These are phyloP conservation scores for Agriopis marginaria DNA, from an alignment of 2,888 invertebrate genomes.

Conservation along the genomic window DNA sequence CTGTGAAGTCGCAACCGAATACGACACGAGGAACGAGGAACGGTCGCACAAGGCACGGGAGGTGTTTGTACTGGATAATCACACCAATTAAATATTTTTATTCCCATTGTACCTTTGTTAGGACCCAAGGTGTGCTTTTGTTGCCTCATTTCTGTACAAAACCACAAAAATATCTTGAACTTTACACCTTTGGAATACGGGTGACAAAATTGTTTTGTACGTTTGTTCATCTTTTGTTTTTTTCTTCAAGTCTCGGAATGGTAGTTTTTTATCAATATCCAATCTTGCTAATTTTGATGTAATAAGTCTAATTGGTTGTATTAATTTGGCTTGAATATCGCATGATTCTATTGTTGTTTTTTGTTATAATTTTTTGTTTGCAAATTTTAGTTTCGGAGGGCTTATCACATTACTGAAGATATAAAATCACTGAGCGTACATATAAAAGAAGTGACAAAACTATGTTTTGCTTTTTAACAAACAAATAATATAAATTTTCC, in stretches of 20 bases:
- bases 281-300: slow-evolving; percentile 44
- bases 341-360: slow-evolving; percentile 14
- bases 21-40: slow-evolving; percentile 19
- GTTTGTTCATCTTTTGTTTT: slow-evolving; percentile 7
- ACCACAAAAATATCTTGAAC: slow-evolving; percentile 17
- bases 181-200: slow-evolving; percentile 22
- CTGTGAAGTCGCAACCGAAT: slow-evolving; percentile 46
- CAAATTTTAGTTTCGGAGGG: too few species aligned
- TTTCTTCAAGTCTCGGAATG: slow-evolving; percentile 14
- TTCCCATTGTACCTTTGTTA: slow-evolving; percentile 77
- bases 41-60: slow-evolving; percentile 60
- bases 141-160: slow-evolving; percentile 60
- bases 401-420: too few species aligned
- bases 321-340: slow-evolving; percentile 26
- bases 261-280: slow-evolving; percentile 34
- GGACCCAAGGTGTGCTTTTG: slow-evolving; percentile 66
- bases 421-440: too few species aligned
- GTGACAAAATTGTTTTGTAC: slow-evolving; percentile 9
- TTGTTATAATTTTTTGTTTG: neutral
- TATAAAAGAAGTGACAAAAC: too few species aligned
- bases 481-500: too few species aligned
- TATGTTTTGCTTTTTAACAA: too few species aligned
- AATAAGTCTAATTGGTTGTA: slow-evolving; percentile 31
- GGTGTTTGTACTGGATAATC: slow-evolving; percentile 80
- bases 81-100: slow-evolving; percentile 84